A percentile compares a stretch with the other conserved stretches of the same genome.
Evolutionary conservation across 2,113 vertebrate species (phyloP).

Genomic region (Trogon surrucura): DNA sequence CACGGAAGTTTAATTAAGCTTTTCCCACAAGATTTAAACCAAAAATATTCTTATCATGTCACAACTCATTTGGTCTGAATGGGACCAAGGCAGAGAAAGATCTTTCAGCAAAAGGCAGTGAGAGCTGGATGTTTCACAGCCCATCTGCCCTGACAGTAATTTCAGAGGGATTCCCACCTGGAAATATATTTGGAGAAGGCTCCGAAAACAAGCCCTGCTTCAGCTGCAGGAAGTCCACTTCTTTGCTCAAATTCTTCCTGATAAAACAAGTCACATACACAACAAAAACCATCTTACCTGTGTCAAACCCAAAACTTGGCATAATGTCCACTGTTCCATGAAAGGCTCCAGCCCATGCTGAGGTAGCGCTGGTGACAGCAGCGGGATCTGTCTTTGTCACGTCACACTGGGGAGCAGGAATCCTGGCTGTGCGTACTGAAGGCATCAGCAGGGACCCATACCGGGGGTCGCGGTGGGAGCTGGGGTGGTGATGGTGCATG

Average conservation of each 20-base stretch:
- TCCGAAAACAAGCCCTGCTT: background rate
- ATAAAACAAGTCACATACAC: background rate
- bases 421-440: constrained; percentile 81
- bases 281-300: constrained; percentile 79
- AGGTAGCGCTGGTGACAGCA: constrained; percentile 78
- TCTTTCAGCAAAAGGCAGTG: background rate
- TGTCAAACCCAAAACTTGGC: constrained; percentile 84
- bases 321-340: constrained; percentile 90
- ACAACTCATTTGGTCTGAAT: background rate
- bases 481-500: constrained; percentile 83
- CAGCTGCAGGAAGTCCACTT: background rate
- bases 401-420: constrained; percentile 82
- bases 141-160: background rate
- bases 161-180: background rate
- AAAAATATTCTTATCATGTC: background rate
- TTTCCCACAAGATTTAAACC: background rate
- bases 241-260: background rate
- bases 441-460: constrained; percentile 91
- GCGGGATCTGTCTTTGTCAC: constrained; percentile 85
- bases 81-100: background rate
- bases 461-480: constrained; percentile 83
- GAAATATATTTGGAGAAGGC: background rate
- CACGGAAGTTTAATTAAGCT: background rate
- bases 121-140: background rate
- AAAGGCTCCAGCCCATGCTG: constrained; percentile 87